Conservation (phyloP, 2,888 invertebrate species). For the Axea sp. region DNA sequence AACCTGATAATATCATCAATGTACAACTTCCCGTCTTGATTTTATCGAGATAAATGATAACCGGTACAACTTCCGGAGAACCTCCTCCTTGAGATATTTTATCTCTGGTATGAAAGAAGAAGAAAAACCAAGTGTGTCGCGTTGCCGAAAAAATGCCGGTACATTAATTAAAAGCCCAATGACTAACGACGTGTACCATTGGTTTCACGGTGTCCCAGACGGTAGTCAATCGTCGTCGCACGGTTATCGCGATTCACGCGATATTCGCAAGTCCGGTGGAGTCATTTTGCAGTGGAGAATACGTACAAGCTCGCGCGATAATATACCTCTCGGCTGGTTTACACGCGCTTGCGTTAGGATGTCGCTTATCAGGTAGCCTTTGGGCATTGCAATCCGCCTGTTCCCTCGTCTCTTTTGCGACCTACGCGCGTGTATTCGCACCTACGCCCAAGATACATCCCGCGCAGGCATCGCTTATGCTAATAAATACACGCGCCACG, state of each 20-base stretch:
- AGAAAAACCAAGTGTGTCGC: slow-evolving; percentile 6
- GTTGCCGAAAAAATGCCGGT: slow-evolving; percentile 34
- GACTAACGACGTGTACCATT: slow-evolving; percentile 33
- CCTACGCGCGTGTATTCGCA: slow-evolving; percentile 46
- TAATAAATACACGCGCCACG: slow-evolving; percentile 50
- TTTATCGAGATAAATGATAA: slow-evolving; percentile 40
- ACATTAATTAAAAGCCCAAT: slow-evolving; percentile 44
- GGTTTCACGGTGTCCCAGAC: too few relatives aligned
- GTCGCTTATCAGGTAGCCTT: slow-evolving; percentile 54
- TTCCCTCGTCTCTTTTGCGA: slow-evolving; percentile 23
- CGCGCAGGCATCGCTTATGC: slow-evolving; percentile 48
- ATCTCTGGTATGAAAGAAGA: neutral
- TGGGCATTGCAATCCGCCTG: slow-evolving; percentile 34
- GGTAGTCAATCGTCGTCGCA: slow-evolving; percentile 38
- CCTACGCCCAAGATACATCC: slow-evolving; percentile 57
- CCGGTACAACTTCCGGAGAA: slow-evolving; percentile 37
- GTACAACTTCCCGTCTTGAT: slow-evolving; percentile 27
- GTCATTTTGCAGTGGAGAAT: slow-evolving; percentile 33
- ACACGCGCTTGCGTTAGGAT: slow-evolving; percentile 45
- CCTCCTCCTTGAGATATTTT: slow-evolving; percentile 11
- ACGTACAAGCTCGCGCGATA: slow-evolving; percentile 43
- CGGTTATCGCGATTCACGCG: slow-evolving; percentile 40
- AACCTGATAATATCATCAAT: slow-evolving; percentile 9
- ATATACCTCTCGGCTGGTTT: slow-evolving; percentile 43
- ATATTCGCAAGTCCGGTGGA: slow-evolving; percentile 43